Evolutionary conservation across 2,113 vertebrate species (phyloP).

Genomic region (Motacilla tschutschensis): DNA sequence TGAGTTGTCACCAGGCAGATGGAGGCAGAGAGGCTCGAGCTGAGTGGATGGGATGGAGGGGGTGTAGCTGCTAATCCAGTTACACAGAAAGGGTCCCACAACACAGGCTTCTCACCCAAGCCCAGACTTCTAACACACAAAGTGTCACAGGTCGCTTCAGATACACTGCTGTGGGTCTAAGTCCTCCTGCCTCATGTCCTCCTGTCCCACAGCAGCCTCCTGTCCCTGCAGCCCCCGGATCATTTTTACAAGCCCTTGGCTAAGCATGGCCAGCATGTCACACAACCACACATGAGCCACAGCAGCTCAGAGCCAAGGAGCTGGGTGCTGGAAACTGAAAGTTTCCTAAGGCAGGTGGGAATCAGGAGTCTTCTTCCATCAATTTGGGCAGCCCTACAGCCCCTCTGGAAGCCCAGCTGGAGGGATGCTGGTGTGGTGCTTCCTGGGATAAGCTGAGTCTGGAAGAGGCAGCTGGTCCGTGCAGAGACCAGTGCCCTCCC

Average conservation of each 20-base stretch:
- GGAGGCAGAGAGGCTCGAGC: background rate
- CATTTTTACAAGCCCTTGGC: background rate
- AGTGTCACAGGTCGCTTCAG: rapidly evolving
- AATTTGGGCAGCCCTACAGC: background rate
- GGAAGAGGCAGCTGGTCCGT: rapidly evolving
- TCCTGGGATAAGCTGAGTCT: background rate
- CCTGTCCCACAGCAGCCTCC: background rate
- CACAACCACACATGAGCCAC: rapidly evolving
- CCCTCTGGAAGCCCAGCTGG: background rate
- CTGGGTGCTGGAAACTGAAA: background rate
- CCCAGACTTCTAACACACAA: background rate
- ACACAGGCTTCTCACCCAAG: background rate
- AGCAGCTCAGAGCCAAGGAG: background rate
- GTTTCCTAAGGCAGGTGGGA: background rate
- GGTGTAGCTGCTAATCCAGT: background rate
- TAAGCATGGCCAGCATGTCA: background rate
- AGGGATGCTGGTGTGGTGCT: rapidly evolving
- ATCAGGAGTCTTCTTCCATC: background rate
- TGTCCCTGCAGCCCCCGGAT: background rate
- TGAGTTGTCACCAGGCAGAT: background rate
- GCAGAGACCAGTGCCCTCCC: background rate
- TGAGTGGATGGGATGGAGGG: background rate
- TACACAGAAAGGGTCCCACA: background rate
- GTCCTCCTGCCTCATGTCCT: background rate
- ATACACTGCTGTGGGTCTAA: background rate